Base-by-base conservation (phyloP, 1,140 invertebrate species). In the Steinernema khuongi region DNA sequence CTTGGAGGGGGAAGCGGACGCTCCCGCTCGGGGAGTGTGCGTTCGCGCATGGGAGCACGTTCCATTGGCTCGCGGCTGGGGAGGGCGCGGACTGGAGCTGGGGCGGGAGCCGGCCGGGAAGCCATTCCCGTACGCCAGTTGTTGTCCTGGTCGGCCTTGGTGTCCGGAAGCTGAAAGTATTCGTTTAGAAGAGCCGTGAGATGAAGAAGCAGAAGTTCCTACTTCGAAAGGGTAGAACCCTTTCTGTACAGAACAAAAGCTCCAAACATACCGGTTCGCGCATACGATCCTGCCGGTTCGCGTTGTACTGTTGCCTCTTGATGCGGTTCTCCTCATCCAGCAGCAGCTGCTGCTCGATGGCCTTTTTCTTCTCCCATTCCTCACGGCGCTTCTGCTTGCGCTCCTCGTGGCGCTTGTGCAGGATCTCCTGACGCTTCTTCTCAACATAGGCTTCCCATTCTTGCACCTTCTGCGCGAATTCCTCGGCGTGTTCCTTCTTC, bases 261-360 rank as follows among this genome's bases (percentile, higher is more conserved):
- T n/a, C n/a, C n/a, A n/a, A n/a, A 17, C 22, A n/a, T 60, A 60
- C 50, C 7, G 50, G 50, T 60, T 60, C 50, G 26, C 50, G 50
- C 7, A 60, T 22, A 26, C 50, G 50, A 26, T 41, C n/a, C n/a
- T 60, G 33, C 68, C 50, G 26, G 7, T 26, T 11, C 50, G 50
- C 14, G 50, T n/a, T 11, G 50, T n/a, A 14, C 14, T 60, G 7
- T 81, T 60, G 50, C 19, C 50, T 60, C 26, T 22, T 60, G 19
- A 60, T 26, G 50, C 75, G 75, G 33, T 85, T 78, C n/a, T 80
- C 74, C 22, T 83, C 73, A 19, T 80, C 77, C 26, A 67, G 73
- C 30, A 81, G 69, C n/a, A 68, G 74, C 19, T 79, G 44, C 31
- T 84, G 77, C 31, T 80, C 81, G n/a, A 80, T 66, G 26, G 50